Evolutionary conservation across 1,140 invertebrate genomes (phyloP).

Genomic region (Rhopalosiphum maidis): DNA sequence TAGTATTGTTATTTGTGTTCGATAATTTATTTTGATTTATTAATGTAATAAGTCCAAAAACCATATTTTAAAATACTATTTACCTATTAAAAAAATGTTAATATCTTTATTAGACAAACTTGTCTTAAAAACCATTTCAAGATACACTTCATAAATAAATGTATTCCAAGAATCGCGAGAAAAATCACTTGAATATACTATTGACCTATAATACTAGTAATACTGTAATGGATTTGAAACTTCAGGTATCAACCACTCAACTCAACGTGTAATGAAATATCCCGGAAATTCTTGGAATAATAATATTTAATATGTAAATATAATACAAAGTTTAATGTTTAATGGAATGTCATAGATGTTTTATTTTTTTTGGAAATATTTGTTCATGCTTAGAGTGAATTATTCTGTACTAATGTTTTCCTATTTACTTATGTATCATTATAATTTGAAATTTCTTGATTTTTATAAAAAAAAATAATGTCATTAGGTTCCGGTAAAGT

Average conservation of each 20-base stretch:
- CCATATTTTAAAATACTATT: background rate
- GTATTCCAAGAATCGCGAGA: background rate
- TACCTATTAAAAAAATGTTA: background rate
- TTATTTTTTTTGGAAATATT: background rate
- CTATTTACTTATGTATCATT: background rate
- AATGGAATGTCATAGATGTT: background rate
- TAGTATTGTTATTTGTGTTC: background rate
- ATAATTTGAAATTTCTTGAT: slow-evolving; percentile 13
- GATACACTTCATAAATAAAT: background rate
- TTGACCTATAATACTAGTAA: background rate
- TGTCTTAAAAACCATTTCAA: background rate
- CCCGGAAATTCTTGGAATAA: background rate
- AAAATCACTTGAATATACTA: slow-evolving; percentile 7
- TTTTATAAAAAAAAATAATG: background rate
- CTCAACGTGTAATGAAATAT: background rate
- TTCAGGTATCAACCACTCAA: slow-evolving; percentile 4
- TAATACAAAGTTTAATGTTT: background rate
- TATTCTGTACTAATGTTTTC: background rate
- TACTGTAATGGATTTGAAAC: slow-evolving; percentile 4
- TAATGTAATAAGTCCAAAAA: background rate
- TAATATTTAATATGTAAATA: background rate
- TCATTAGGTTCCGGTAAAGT: background rate
- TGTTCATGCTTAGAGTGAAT: background rate
- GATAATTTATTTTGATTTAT: background rate
- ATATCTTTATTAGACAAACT: background rate